These are phyloP conservation scores for Perca fluviatilis DNA, from an alignment of 2,113 vertebrate genomes.

Conservation along the genomic window DNA sequence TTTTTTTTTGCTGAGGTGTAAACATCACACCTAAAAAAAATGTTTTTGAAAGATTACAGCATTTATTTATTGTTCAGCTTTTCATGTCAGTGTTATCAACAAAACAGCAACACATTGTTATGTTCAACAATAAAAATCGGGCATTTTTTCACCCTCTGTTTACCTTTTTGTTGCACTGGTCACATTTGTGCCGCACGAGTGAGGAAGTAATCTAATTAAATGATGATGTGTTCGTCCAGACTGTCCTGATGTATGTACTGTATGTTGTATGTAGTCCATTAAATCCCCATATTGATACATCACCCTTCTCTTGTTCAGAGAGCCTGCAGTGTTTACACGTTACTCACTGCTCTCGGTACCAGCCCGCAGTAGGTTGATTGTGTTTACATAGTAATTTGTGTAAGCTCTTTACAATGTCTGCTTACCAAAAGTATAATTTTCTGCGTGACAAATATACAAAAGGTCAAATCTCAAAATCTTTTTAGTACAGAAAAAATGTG, in stretches of 20 bases:
- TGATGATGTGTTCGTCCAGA: not conserved
- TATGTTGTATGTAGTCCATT: slow-evolving; percentile 15
- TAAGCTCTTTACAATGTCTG: not conserved
- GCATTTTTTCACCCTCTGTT: not conserved
- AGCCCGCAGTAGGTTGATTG: not conserved
- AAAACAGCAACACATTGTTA: slow-evolving; percentile 10
- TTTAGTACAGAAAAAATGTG: not conserved
- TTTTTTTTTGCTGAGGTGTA: not conserved
- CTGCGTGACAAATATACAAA: not conserved
- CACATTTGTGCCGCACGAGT: slow-evolving; percentile 1
- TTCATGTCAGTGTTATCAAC: slow-evolving; percentile 20
- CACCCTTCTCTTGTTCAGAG: not conserved
- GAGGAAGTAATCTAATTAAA: slow-evolving; percentile 18
- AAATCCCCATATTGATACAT: slow-evolving; percentile 15
- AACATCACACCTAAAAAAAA: not conserved
- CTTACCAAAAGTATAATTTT: not conserved
- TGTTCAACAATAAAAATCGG: slow-evolving; percentile 46
- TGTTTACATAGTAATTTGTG: not conserved
- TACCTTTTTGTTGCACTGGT: not conserved
- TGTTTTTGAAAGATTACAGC: not conserved
- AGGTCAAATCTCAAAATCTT: not conserved
- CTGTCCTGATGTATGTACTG: not conserved
- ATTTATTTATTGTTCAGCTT: slow-evolving; percentile 10
- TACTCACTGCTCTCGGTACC: not conserved
- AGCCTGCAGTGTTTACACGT: slow-evolving; percentile 7